Conservation (phyloP, 2,888 invertebrate species). For the Ecliptopera silaceata region DNA sequence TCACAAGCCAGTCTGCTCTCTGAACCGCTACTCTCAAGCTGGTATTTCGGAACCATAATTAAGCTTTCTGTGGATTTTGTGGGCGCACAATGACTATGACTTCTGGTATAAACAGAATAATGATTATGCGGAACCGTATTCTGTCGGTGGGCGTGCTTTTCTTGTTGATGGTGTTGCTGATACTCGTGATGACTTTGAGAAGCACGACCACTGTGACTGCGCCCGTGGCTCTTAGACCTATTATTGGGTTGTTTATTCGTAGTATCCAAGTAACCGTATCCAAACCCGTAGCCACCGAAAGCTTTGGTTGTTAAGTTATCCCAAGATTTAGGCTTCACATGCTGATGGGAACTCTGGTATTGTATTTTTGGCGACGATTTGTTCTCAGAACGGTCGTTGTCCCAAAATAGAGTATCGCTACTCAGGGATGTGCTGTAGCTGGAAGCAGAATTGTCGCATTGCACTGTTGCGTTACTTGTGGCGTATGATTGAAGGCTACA, state of each 20-base stretch:
- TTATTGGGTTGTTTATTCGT: constrained; percentile 64
- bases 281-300: constrained; percentile 93
- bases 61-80: constrained; percentile 93
- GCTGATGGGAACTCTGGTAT: constrained; percentile 73
- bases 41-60: constrained; percentile 86
- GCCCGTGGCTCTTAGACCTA: constrained; percentile 74
- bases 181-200: constrained; percentile 81
- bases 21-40: constrained; percentile 82
- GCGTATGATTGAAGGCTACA: constrained; percentile 93
- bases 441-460: constrained; percentile 87
- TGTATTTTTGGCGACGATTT: constrained; percentile 76
- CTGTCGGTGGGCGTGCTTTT: constrained; percentile 75
- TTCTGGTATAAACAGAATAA: constrained; percentile 74
- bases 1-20: constrained; percentile 89
- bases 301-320: constrained; percentile 94
- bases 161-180: constrained; percentile 65
- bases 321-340: constrained; percentile 93
- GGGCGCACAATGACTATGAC: constrained; percentile 82
- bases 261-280: constrained; percentile 92
- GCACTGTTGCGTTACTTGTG: constrained; percentile 87
- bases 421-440: constrained; percentile 94
- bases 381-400: constrained; percentile 78
- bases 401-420: constrained; percentile 94
- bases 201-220: constrained; percentile 84
- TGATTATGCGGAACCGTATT: constrained; percentile 64